A percentile compares a stretch with the other conserved stretches of the same genome.
Conservation (phyloP, 2,888 invertebrate species). For the Metellina segmentata region DNA sequence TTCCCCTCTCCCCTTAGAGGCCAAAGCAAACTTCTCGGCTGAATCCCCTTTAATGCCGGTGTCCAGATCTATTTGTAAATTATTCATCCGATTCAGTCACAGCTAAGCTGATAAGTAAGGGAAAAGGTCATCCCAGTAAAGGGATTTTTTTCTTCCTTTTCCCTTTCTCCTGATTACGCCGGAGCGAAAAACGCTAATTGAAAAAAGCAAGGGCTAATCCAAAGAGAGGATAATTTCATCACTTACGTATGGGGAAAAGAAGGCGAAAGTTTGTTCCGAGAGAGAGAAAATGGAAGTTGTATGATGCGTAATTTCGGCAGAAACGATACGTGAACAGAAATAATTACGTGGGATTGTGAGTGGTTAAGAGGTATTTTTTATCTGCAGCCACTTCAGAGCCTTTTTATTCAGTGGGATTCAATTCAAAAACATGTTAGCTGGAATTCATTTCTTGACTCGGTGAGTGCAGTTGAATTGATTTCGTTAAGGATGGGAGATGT, state of each 20-base stretch:
- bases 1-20: neutral
- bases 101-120: conserved; percentile 33
- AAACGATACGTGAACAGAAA: conserved; percentile 21
- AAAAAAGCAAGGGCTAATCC: conserved; percentile 24
- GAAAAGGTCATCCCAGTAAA: conserved; percentile 16
- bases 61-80: conserved; percentile 36
- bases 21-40: neutral
- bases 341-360: conserved; percentile 7
- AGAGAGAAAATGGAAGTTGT: neutral
- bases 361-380: neutral
- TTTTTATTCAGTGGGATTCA: no score
- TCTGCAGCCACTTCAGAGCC: no score
- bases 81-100: conserved; percentile 16
- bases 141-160: neutral
- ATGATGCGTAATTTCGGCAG: conserved; percentile 4
- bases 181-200: conserved; percentile 30
- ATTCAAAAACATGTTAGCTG: no score
- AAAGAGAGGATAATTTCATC: conserved; percentile 28
- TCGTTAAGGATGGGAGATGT: no score
- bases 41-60: neutral
- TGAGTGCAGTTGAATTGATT: no score
- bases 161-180: neutral
- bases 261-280: conserved; percentile 15
- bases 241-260: conserved; percentile 21
- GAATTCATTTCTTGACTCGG: no score